Base-by-base conservation (phyloP, 92 coral and sea anemone species). In the Porites cylindrica region DNA sequence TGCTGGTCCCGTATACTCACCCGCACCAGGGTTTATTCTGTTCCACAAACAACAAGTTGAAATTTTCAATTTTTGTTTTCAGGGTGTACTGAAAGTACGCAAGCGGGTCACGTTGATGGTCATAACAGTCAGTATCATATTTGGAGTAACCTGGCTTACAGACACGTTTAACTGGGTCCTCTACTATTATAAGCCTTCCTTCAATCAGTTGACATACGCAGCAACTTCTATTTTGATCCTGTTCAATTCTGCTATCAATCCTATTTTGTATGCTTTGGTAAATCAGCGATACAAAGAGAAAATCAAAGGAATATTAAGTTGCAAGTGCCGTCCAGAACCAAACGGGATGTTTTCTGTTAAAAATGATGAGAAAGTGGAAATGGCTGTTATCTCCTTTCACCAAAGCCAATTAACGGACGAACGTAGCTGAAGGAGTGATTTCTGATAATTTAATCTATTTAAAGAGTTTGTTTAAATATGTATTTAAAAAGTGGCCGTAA, bases 201-300 rank as follows among this genome's bases (percentile, higher is more conserved):
- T 10, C 61, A 10, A 10, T 10, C 16, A 10, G 11, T 17, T 56
- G 16, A 56, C 61, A 56, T 56, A 11, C 12, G 61, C 61, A 2
- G 61, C 61, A 56, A 56, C 61, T 56, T 56, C 61, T 17, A 56
- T 56, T 10, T 1, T 72, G 60, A 26, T 38, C 77, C 1, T 72
- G 53, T 72, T 72, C 12, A 72, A 72, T 6, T 72, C 77, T 1
- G 58, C 54, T 16, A 38, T 72, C 77, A 72, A 72, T 12, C 77
- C 77, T n/a, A 17, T 72, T 16, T 6, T 72, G 6, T 72, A 72
- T n/a, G 58, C 54, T 29, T 20, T 72, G 20, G 0, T 38, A 32
- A 72, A 51, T 21, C 53, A 51, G 21, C 77, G 24, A 19, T 72
- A 13, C 58, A 72, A 56, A 21, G n/a, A n/a, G n/a, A 43, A 72